Conservation (phyloP, 92 coral and sea anemone genomes). For the Blastomussa wellsi region DNA sequence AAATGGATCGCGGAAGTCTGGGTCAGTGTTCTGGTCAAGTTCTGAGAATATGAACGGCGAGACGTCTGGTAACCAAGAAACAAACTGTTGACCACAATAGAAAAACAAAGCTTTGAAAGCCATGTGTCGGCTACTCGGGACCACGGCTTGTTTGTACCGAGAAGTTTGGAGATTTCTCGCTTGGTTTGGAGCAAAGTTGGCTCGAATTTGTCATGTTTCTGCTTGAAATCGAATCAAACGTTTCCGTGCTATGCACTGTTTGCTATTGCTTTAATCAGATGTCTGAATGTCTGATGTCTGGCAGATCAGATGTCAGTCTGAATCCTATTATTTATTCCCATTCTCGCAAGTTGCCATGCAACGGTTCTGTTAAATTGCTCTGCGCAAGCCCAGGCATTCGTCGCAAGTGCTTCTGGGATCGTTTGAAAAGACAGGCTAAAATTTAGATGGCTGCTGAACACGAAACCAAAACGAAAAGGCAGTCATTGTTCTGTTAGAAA, state of each 20-base stretch:
- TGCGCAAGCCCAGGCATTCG: not conserved
- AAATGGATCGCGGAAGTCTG: slow-evolving; percentile 45
- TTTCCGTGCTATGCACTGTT: not conserved
- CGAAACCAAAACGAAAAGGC: too few relatives aligned
- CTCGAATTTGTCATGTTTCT: not conserved
- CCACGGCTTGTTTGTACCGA: not conserved
- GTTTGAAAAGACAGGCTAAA: not conserved
- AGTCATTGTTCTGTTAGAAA: not conserved
- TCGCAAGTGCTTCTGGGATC: not conserved
- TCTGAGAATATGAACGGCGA: slow-evolving; percentile 46
- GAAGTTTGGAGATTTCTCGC: not conserved
- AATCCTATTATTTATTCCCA: slow-evolving; percentile 3
- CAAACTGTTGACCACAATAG: slow-evolving; percentile 2
- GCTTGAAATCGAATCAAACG: not conserved
- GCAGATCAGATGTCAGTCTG: not conserved
- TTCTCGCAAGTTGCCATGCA: not conserved
- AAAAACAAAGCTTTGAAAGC: not conserved
- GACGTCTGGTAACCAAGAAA: slow-evolving; percentile 19
- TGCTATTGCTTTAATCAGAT: not conserved
- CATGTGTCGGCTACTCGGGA: not conserved
- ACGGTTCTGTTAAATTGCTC: not conserved
- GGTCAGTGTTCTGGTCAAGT: slow-evolving; percentile 45
- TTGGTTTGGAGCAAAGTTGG: slow-evolving; percentile 3
- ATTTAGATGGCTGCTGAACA: too few relatives aligned
- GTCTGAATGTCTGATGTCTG: too few relatives aligned